Evolutionary conservation across 2,113 vertebrate genomes (phyloP).

Genomic region (Lophochroa leadbeateri): DNA sequence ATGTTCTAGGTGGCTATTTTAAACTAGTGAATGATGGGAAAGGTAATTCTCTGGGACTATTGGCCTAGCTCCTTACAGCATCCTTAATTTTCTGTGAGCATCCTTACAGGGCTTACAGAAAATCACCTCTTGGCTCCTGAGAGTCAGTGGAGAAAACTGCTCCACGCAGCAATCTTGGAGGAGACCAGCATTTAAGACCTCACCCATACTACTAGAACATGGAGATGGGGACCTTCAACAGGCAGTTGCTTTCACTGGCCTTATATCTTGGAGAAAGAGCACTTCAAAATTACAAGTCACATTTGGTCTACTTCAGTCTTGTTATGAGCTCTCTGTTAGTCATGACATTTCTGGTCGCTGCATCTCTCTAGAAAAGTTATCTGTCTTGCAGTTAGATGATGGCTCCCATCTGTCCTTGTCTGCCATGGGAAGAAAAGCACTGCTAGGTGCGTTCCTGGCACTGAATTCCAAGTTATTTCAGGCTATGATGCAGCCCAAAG

Average conservation of each 20-base stretch:
- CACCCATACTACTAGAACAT: fast-evolving
- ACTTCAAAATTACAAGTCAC: background rate
- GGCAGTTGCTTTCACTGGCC: background rate
- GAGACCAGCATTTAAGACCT: background rate
- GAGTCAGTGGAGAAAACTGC: background rate
- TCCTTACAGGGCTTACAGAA: background rate
- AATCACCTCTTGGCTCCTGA: background rate
- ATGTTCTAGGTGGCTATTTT: background rate
- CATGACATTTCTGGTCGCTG: background rate
- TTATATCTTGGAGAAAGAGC: background rate
- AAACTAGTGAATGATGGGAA: background rate
- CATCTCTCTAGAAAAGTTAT: background rate
- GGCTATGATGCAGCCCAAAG: background rate
- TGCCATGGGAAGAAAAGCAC: background rate
- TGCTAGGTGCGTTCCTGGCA: background rate
- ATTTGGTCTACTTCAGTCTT: background rate
- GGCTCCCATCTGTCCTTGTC: background rate
- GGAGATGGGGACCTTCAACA: background rate
- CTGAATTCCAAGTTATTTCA: background rate
- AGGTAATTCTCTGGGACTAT: background rate
- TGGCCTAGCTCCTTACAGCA: background rate
- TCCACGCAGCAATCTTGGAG: fast-evolving
- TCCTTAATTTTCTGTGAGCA: background rate
- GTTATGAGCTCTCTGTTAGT: background rate
- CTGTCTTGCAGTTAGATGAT: background rate